Conservation (phyloP, 1,140 invertebrate species). For the Cepaea nemoralis region DNA sequence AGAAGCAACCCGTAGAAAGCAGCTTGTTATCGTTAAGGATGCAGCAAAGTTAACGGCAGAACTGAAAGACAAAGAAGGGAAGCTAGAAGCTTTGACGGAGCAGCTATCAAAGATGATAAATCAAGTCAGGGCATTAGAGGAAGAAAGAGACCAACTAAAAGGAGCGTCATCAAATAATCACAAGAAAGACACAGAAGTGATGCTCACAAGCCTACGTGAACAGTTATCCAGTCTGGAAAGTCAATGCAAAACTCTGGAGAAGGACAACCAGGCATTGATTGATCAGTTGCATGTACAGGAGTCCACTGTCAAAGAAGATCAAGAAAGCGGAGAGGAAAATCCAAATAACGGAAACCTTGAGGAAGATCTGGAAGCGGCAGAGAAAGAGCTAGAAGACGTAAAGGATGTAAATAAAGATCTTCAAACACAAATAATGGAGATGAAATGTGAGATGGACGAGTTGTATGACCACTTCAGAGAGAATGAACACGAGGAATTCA, state of each 20-base stretch:
- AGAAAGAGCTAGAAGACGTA: slow-evolving; percentile 85
- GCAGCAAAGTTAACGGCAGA: slow-evolving; percentile 4
- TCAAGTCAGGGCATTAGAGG: slow-evolving; percentile 35
- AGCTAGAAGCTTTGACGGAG: not conserved
- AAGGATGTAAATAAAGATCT: slow-evolving; percentile 97
- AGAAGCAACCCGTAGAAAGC: not conserved
- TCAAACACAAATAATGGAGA: slow-evolving; percentile 90
- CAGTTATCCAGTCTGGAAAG: slow-evolving; percentile 54
- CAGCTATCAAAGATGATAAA: slow-evolving; percentile 33
- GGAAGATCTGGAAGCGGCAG: slow-evolving; percentile 47
- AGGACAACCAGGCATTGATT: slow-evolving; percentile 55
- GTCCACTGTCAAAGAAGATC: not conserved
- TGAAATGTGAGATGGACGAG: slow-evolving; percentile 97
- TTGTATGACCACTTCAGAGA: slow-evolving; percentile 96
- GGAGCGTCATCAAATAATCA: slow-evolving; percentile 36
- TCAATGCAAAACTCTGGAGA: slow-evolving; percentile 53
- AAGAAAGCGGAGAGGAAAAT: slow-evolving; percentile 36
- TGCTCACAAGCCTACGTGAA: slow-evolving; percentile 36
- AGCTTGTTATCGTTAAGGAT: not conserved
- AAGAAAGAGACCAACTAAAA: slow-evolving; percentile 41
- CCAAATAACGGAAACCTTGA: slow-evolving; percentile 49
- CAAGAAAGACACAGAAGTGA: slow-evolving; percentile 44
- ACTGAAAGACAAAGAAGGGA: slow-evolving; percentile 30
- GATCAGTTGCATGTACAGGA: slow-evolving; percentile 57
- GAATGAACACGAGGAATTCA: slow-evolving; percentile 97